Base-by-base conservation (phyloP, 2,797 vertebrate genomes). In the Gastrophryne carolinensis region DNA sequence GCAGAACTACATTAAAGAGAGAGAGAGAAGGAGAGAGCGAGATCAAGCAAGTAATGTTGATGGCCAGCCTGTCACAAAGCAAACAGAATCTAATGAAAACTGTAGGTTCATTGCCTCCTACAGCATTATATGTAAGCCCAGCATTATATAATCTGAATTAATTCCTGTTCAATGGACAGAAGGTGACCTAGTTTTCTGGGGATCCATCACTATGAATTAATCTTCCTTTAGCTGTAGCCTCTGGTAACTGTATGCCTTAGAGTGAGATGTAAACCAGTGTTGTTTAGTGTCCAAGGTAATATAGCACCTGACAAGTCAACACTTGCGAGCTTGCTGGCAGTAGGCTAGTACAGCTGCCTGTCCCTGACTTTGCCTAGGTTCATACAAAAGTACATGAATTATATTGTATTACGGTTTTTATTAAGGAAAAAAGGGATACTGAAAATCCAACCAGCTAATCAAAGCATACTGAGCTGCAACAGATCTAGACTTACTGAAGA, bases 151-250 rank as follows among this genome's bases (percentile, higher is more conserved):
- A 79, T 69, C 35, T 39, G 6, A 3, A 79, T 2, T 77, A 73
- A 84, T 49, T 80, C 44, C 70, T 30, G 24, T 10, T 47, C 73
- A 79, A 80, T 13, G 75, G 84, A 79, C 44, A 83, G 71, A 70
- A 81, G 65, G 49, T 81, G 52, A 80, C 63, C 76, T 76, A 77
- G 67, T 84, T 86, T 72, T n/a, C 47, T 81, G 68, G 75, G 83
- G 85, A 84, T 69, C 44, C 35, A 84, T 82, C 10, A 26, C 37
- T 32, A 47, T 30, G 29, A 26, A 78, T 79, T 83, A 81, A 75
- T 79, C 56, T 60, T 68, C 65, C 17, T 71, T 13, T 35, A 71
- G 67, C 47, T 58, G 68, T 53, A 71, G 27, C 29, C 73, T 27
- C 50, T 71, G 66, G 79, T 37, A 80, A 81, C 0, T 29, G 56